Percentiles rank a stretch among this genome's conserved stretches.
These are phyloP conservation scores for Pseudachorutes palmiensis DNA, from an alignment of 1,140 invertebrate genomes.

Conservation along the genomic window DNA sequence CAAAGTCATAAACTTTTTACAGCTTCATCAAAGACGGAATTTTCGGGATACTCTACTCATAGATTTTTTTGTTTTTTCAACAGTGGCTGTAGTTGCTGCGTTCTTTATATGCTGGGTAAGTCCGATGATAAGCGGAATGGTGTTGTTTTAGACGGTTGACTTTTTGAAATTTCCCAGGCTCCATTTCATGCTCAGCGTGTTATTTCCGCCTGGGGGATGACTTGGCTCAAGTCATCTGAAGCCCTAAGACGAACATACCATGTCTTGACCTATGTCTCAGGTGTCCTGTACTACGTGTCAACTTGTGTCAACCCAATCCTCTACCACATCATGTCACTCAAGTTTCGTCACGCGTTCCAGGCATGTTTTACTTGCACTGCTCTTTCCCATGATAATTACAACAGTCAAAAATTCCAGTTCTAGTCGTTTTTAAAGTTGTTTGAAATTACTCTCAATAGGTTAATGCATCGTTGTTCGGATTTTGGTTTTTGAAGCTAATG, in stretches of 20 bases:
- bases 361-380: constrained; percentile 46
- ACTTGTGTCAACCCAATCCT: constrained; percentile 66
- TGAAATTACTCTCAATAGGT: too few relatives aligned
- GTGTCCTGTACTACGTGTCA: constrained; percentile 70
- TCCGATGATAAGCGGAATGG: neutral
- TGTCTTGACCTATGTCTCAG: constrained; percentile 41
- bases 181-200: constrained; percentile 51
- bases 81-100: constrained; percentile 88
- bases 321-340: constrained; percentile 73
- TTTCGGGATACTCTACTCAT: neutral
- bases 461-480: too few relatives aligned
- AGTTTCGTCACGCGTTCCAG: constrained; percentile 74
- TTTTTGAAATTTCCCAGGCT: neutral
- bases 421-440: too few relatives aligned
- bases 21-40: too few relatives aligned
- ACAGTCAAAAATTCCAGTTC: constrained; percentile 20
- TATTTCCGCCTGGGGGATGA: constrained; percentile 26
- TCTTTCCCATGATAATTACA: constrained; percentile 32
- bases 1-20: too few relatives aligned
- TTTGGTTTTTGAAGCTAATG: too few relatives aligned
- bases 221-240: constrained; percentile 21
- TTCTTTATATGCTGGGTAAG: constrained; percentile 43
- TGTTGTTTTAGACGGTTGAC: too few relatives aligned
- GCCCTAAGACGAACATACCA: constrained; percentile 22
- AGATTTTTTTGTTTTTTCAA: constrained; percentile 38